Evolutionary conservation across 92 coral and sea anemone genomes (phyloP).

Genomic region (Epizoanthus illoricatus): DNA sequence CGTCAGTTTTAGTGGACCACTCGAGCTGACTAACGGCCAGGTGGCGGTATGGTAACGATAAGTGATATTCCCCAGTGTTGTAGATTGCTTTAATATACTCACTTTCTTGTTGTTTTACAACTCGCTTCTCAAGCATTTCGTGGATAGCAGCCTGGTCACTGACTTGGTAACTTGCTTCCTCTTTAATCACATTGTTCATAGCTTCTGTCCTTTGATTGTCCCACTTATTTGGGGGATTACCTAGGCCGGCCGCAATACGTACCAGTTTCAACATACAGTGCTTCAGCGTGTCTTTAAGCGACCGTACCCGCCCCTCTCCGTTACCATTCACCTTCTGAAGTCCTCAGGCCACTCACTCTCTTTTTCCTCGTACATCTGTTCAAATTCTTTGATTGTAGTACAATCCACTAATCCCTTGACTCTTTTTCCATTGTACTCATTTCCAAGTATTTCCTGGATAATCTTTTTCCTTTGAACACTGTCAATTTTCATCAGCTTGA

Average conservation of each 20-base stretch:
- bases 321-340: slow-evolving; percentile 32
- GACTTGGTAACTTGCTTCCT: slow-evolving; percentile 44
- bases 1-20: slow-evolving; percentile 20
- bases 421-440: slow-evolving; percentile 28
- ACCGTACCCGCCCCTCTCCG: slow-evolving; percentile 36
- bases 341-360: slow-evolving; percentile 53
- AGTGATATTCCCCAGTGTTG: slow-evolving; percentile 42
- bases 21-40: slow-evolving; percentile 19
- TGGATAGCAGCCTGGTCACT: slow-evolving; percentile 52
- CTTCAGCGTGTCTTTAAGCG: slow-evolving; percentile 55
- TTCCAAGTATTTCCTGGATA: slow-evolving; percentile 41
- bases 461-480: slow-evolving; percentile 32
- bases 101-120: slow-evolving; percentile 54
- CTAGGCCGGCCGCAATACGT: slow-evolving; percentile 64
- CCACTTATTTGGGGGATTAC: slow-evolving; percentile 59
- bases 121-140: slow-evolving; percentile 61
- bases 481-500: slow-evolving; percentile 31
- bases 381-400: slow-evolving; percentile 42
- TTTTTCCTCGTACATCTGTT: slow-evolving; percentile 31
- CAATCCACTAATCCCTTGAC: slow-evolving; percentile 50
- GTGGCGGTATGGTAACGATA: slow-evolving; percentile 23
- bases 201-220: slow-evolving; percentile 41
- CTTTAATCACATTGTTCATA: slow-evolving; percentile 51
- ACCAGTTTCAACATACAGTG: slow-evolving; percentile 61
- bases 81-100: slow-evolving; percentile 62